Conservation (phyloP, 2,113 vertebrate genomes). For the Indicator indicator region DNA sequence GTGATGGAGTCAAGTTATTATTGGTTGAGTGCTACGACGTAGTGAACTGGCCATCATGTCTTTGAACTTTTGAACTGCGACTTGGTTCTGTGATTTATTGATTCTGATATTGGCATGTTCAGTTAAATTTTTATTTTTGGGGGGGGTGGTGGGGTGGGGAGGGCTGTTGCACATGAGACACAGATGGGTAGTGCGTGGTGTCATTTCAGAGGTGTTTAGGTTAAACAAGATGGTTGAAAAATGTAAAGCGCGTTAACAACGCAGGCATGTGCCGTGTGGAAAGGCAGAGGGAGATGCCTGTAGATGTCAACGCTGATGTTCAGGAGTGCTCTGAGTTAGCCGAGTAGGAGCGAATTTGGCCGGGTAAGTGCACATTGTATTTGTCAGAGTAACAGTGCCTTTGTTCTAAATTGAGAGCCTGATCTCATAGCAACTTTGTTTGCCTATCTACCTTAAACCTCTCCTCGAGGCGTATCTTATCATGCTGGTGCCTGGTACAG, state of each 20-base stretch:
- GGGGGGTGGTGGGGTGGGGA: not conserved
- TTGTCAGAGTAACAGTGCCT: slow-evolving; percentile 4
- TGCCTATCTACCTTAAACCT: slow-evolving; percentile 14
- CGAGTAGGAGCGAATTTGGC: not conserved
- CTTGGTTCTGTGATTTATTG: slow-evolving; percentile 83
- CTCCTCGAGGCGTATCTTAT: not conserved
- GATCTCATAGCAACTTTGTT: slow-evolving; percentile 40
- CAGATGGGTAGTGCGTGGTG: slow-evolving; percentile 42
- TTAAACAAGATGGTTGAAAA: slow-evolving; percentile 72
- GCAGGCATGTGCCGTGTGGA: slow-evolving; percentile 16
- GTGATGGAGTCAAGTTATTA: slow-evolving; percentile 82
- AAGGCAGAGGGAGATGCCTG: slow-evolving; percentile 53
- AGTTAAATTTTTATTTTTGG: slow-evolving; percentile 72
- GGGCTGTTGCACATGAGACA: not conserved
- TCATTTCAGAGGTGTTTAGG: slow-evolving; percentile 65
- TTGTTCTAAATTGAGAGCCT: slow-evolving; percentile 9
- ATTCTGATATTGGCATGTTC: slow-evolving; percentile 75
- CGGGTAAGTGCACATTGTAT: not conserved
- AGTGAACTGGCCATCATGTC: slow-evolving; percentile 82
- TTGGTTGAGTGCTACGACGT: slow-evolving; percentile 78
- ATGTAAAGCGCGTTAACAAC: slow-evolving; percentile 59
- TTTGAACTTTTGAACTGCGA: slow-evolving; percentile 88
- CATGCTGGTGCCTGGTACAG: slow-evolving; percentile 7
- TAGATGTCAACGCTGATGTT: slow-evolving; percentile 57
- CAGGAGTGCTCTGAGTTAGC: slow-evolving; percentile 15